Evolutionary conservation across 2,113 vertebrate genomes (phyloP), one percentile per base, ranked within the genome.

Genomic region (Poeciliopsis retropinna): DNA sequence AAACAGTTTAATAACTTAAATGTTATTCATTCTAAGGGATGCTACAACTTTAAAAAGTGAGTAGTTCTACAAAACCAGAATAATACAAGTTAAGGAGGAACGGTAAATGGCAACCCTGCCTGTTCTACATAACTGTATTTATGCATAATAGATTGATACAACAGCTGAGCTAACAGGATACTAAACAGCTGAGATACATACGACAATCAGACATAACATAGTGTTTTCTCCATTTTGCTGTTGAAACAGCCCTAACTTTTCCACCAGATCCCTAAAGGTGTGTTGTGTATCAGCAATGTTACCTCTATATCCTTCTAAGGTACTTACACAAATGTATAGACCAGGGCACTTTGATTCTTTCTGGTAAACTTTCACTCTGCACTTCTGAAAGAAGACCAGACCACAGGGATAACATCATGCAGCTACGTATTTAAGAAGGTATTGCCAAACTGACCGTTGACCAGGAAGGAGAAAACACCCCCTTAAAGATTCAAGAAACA

Each of bases 11-110:
- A n/a, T n/a, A n/a, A n/a, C n/a, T n/a, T n/a, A 82, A 82, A 75
- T 85, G 80, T 90, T 75, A 85, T 75, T 86, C 80, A 80, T 87
- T 91, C 73, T 82, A 86, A 82, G 84, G 75, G 92, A 94, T 94
- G 93, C 93, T 90, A 91, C 79, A 86, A 65, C 69, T 84, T 81
- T 47, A 80, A 68, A 89, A 73, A 68, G 83, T 92, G 91, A 93
- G 90, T 90, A 93, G 80, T 79, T 87, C 78, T 85, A 86, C 44
- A 72, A 74, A 76, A 89, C 81, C 84, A 86, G 79, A 89, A 70
- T 68, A 84, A 72, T 64, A 84, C 17, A 60, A 77, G 69, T 79
- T 85, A 75, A 34, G 11, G 63, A 64, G 64, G n/a, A 41, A 28
- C 14, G 77, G 86, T 70, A 72, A 81, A 86, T 79, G 78, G 76